These are phyloP conservation scores for Bubo scandiacus DNA, from an alignment of 2,113 vertebrate species.

Conservation along the genomic window DNA sequence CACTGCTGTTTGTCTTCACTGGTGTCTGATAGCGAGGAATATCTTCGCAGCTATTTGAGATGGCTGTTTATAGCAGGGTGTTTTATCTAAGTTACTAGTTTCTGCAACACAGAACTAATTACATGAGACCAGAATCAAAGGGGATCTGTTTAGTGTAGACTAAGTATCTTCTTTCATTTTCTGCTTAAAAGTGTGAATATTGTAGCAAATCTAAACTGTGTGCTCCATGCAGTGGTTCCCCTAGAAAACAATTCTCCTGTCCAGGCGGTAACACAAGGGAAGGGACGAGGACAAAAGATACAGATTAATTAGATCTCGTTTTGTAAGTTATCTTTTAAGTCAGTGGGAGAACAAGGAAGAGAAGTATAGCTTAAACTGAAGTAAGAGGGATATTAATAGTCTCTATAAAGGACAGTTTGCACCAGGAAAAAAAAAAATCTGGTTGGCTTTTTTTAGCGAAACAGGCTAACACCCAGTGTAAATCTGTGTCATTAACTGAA, in stretches of 20 bases:
- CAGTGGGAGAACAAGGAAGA: conserved; percentile 40
- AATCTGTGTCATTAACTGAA: conserved; percentile 64
- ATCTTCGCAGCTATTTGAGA: not conserved
- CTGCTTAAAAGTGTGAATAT: not conserved
- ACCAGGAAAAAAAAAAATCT: conserved; percentile 12
- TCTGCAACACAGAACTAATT: not conserved
- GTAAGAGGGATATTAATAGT: conserved; percentile 54
- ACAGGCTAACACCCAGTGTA: conserved; percentile 56
- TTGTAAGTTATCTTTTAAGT: conserved; percentile 46
- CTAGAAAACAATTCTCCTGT: not conserved
- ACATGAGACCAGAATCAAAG: not conserved
- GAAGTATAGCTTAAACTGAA: conserved; percentile 43
- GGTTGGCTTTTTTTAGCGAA: conserved; percentile 47
- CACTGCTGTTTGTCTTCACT: conserved; percentile 59
- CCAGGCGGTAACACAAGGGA: not conserved
- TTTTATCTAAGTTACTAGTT: conserved; percentile 41
- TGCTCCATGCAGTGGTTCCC: not conserved
- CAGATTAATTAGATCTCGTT: not conserved
- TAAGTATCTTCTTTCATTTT: not conserved
- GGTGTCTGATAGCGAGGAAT: not conserved
- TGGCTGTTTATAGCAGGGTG: conserved; percentile 17
- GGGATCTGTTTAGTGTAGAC: not conserved
- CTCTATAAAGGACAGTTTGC: conserved; percentile 59
- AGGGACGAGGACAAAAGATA: not conserved
- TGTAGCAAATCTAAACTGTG: not conserved